These are phyloP conservation scores for Esox niger DNA, from an alignment of 2,113 vertebrate genomes.

Conservation along the genomic window DNA sequence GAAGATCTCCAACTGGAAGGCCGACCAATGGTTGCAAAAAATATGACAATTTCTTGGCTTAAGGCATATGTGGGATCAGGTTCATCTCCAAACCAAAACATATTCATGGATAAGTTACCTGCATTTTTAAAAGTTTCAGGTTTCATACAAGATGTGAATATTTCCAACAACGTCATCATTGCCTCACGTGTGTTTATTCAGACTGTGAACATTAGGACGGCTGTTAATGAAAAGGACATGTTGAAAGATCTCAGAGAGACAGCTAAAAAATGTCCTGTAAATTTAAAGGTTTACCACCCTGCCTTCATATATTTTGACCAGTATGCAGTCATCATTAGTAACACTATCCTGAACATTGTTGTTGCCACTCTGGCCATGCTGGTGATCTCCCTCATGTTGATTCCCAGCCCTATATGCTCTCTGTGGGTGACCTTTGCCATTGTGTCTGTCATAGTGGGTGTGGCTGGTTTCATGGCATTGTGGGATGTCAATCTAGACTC, in stretches of 20 bases:
- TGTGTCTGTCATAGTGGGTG: conserved; percentile 66
- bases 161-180: conserved; percentile 40
- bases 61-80: conserved; percentile 39
- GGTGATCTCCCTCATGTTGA: conserved; percentile 58
- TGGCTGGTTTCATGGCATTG: conserved; percentile 60
- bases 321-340: conserved; percentile 55
- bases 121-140: conserved; percentile 27
- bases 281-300: conserved; percentile 59
- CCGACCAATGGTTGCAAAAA: conserved; percentile 22
- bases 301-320: conserved; percentile 63
- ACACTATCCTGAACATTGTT: conserved; percentile 46
- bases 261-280: conserved; percentile 33
- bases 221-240: conserved; percentile 56
- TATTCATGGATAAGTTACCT: conserved; percentile 51
- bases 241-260: conserved; percentile 22
- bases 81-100: conserved; percentile 34
- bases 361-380: conserved; percentile 48
- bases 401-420: conserved; percentile 58
- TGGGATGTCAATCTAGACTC: conserved; percentile 68
- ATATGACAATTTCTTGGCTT: conserved; percentile 59
- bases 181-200: conserved; percentile 65
- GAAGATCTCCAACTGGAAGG: conserved; percentile 37
- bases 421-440: conserved; percentile 68
- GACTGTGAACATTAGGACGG: conserved; percentile 46
- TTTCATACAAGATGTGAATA: conserved; percentile 57